Evolutionary conservation across 2,797 vertebrate genomes (phyloP).

Genomic region (Hyperoplus immaculatus): DNA sequence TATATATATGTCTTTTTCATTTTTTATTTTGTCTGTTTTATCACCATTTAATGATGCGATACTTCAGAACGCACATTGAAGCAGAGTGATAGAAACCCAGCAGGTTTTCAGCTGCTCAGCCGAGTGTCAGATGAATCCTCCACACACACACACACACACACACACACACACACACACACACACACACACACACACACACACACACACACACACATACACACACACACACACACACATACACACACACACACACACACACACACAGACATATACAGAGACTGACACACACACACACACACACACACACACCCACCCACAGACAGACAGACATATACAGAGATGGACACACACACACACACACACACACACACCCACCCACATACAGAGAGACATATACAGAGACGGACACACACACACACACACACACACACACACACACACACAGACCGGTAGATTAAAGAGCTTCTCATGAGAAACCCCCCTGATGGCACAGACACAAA

Average conservation of each 20-base stretch:
- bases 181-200: slow-evolving; percentile 7
- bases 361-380: too few relatives aligned
- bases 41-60: too few relatives aligned
- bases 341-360: too few relatives aligned
- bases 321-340: too few relatives aligned
- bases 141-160: slow-evolving; percentile 4
- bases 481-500: slow-evolving; percentile 22
- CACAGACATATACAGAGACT: slow-evolving; percentile 8
- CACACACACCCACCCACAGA: not conserved
- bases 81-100: too few relatives aligned
- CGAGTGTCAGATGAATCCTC: slow-evolving; percentile 22
- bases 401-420: too few relatives aligned
- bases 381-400: too few relatives aligned
- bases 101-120: slow-evolving; percentile 28
- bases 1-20: too few relatives aligned
- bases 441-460: slow-evolving; percentile 52
- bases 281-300: not conserved
- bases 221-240: slow-evolving; percentile 16
- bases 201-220: slow-evolving; percentile 9
- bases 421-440: not conserved
- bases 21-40: too few relatives aligned
- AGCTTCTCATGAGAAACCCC: slow-evolving; percentile 42
- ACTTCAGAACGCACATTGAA: too few relatives aligned
- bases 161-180: slow-evolving; percentile 4
- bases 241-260: not conserved